phyloP scores from a whole-genome alignment of 2,113 vertebrate species.

The Pteropus alecto region DNA sequence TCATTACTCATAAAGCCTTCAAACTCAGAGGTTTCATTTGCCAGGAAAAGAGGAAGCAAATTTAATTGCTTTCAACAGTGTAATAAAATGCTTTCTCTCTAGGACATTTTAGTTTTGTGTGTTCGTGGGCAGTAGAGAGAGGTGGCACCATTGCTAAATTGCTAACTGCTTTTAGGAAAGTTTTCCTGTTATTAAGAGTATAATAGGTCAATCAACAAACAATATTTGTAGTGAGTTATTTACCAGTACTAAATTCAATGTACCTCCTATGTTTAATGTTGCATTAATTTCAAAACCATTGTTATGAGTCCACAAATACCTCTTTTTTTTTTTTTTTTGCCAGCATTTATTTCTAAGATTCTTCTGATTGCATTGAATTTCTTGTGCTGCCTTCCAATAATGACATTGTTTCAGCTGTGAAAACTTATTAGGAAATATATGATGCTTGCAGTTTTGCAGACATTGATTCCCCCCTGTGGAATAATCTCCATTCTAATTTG shows the following conservation, averaged over 20 bases:
- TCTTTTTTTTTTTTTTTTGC: slow-evolving; percentile 24
- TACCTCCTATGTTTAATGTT: slow-evolving; percentile 55
- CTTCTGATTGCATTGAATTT: slow-evolving; percentile 69
- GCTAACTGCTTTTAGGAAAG: background rate
- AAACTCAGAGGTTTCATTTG: background rate
- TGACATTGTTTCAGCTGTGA: slow-evolving; percentile 72
- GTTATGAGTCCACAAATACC: slow-evolving; percentile 27
- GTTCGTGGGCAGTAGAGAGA: background rate
- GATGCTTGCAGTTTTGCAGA: slow-evolving; percentile 66
- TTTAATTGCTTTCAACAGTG: background rate
- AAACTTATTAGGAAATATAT: slow-evolving; percentile 76
- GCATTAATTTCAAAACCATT: slow-evolving; percentile 68
- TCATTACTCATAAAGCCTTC: background rate
- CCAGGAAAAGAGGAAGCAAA: background rate
- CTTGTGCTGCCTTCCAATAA: slow-evolving; percentile 65
- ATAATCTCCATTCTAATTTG: slow-evolving; percentile 73
- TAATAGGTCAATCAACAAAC: slow-evolving; percentile 44
- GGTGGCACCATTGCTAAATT: background rate
- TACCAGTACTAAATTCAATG: background rate
- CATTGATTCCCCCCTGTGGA: slow-evolving; percentile 61
- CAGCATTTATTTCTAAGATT: slow-evolving; percentile 72
- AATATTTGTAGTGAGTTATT: slow-evolving; percentile 7
- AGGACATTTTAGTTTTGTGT: background rate
- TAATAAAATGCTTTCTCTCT: slow-evolving; percentile 24
- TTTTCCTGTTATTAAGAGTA: slow-evolving; percentile 23